phyloP scores from a whole-genome alignment of 1,140 invertebrate species.

The Leguminivora glycinivorella region DNA sequence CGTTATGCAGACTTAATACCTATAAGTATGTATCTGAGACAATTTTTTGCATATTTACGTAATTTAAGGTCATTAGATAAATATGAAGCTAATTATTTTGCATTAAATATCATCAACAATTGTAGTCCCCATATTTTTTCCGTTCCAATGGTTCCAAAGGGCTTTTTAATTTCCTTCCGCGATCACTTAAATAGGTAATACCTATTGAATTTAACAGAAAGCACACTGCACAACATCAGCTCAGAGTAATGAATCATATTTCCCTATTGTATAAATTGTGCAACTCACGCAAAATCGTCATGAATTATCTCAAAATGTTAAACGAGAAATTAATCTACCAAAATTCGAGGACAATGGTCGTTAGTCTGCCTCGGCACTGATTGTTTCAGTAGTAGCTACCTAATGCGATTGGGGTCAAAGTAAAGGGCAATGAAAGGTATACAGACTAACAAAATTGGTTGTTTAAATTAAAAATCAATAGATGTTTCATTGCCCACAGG shows the following conservation, averaged over 20 bases:
- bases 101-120: background rate
- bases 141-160: background rate
- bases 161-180: background rate
- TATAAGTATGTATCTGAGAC: too few relatives aligned
- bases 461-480: too few relatives aligned
- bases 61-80: too few relatives aligned
- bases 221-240: background rate
- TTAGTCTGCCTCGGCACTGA: background rate
- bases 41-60: too few relatives aligned
- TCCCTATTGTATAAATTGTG: too few relatives aligned
- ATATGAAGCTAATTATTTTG: too few relatives aligned
- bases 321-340: too few relatives aligned
- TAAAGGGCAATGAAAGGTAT: background rate
- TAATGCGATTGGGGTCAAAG: background rate
- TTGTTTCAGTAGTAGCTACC: background rate
- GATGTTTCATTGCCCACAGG: background rate
- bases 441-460: background rate
- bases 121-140: background rate
- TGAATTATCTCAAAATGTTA: too few relatives aligned
- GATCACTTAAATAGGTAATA: background rate
- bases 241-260: too few relatives aligned
- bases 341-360: too few relatives aligned
- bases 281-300: too few relatives aligned
- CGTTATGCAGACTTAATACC: background rate
- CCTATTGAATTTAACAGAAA: background rate